Evolutionary conservation across 1,140 invertebrate species (phyloP), one percentile per base, ranked within the genome.

Genomic region (Drosophila albomicans): DNA sequence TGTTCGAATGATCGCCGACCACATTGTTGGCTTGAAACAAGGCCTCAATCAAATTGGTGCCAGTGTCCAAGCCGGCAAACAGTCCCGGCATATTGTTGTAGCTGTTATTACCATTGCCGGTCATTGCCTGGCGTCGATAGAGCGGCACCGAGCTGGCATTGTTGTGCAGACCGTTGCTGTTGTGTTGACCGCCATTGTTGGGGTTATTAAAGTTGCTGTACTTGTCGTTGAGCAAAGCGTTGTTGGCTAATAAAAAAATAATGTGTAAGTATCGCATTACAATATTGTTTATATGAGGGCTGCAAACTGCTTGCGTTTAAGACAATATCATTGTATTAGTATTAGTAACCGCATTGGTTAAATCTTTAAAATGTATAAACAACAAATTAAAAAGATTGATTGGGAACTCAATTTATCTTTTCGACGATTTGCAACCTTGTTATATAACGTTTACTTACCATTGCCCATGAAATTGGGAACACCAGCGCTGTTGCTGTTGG

Each of bases 91-190:
- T 91, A 52, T 75, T 84, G 80, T 78, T 88, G 72, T 70, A 89
- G 72, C 46, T 85, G 11, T 89, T 91, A 52, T 90, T 92, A 0
- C 57, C 88, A 84, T 65, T 92, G 66, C 72, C 92, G 8, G 90
- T 41, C 63, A 89, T 73, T 10, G 92, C 91, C 74, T 94, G 94
- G 4, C 94, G 85, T 11, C 93, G 87, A 67, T 94, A 94, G 13
- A 94, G 78, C 1, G 94, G 94, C 57, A 93, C 92, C 4, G 93
- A 93, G 48, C 52, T 84, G 13, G 79, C 82, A 66, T 87, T 86
- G 32, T 66, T 87, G 20, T 82, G 41, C 52, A 86, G 62, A 8
- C 79, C 79, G n/a, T 82, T 82, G 35, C 49, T 52, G 45, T 57
- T 63, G 73, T 59, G 35, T 38, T 38, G 52, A 7, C 48, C 52